Conservation (phyloP, 2,113 vertebrate species). For the Corythaeola cristata region DNA sequence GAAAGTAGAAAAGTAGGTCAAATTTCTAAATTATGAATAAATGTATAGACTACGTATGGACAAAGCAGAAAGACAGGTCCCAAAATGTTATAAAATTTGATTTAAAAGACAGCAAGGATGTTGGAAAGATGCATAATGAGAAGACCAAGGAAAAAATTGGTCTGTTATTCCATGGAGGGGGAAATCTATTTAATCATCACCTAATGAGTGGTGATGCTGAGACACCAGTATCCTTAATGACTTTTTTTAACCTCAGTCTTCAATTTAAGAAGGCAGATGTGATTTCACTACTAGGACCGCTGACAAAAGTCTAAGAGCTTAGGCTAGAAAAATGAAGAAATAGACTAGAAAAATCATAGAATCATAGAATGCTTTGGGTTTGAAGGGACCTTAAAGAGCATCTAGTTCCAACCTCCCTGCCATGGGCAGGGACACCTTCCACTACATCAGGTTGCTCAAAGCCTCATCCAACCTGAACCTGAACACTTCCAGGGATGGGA, state of each 20-base stretch:
- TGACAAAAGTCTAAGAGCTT: background rate
- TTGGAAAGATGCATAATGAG: background rate
- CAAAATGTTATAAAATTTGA: background rate
- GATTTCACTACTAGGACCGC: background rate
- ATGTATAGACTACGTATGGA: background rate
- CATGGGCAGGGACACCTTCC: too few species aligned
- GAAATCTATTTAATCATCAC: background rate
- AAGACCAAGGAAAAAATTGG: background rate
- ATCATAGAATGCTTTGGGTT: too few species aligned
- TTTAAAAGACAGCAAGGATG: background rate
- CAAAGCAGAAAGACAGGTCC: background rate
- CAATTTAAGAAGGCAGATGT: background rate
- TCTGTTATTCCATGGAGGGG: background rate
- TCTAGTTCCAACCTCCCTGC: too few species aligned
- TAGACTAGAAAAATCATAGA: background rate
- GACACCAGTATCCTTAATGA: background rate
- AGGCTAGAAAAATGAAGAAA: background rate
- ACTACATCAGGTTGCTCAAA: too few species aligned
- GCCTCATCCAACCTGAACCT: too few species aligned
- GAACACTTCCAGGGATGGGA: too few species aligned
- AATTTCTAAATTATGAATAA: background rate
- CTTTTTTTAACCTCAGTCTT: background rate
- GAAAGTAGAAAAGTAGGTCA: background rate
- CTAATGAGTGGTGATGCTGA: background rate
- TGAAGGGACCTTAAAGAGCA: too few species aligned